Conservation (phyloP, 1,140 invertebrate species). For the Mizuhopecten yessoensis region DNA sequence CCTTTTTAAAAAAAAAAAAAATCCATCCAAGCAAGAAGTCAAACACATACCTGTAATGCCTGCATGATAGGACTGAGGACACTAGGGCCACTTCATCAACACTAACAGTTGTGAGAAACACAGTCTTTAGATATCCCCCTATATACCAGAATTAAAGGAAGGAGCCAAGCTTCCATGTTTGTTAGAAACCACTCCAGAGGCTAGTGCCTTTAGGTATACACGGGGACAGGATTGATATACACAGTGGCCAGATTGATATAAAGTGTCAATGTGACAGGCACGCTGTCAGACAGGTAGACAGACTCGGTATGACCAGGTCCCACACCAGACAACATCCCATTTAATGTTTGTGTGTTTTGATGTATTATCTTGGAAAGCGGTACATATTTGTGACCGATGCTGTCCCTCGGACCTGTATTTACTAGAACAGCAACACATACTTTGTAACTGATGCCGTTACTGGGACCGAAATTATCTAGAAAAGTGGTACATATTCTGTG, state of each 20-base stretch:
- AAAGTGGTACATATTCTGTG: neutral
- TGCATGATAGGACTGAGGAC: neutral
- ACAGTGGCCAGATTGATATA: neutral
- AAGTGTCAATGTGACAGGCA: neutral
- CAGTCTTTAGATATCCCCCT: neutral
- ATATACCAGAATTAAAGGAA: slow-evolving; percentile 19
- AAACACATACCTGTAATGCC: slow-evolving; percentile 7
- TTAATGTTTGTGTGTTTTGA: neutral
- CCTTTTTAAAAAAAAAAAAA: neutral
- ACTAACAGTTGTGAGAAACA: neutral
- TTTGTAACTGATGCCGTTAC: neutral
- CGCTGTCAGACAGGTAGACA: slow-evolving; percentile 14
- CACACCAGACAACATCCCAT: neutral
- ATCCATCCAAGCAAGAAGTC: neutral
- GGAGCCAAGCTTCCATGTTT: no score
- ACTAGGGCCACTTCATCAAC: neutral
- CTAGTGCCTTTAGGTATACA: slow-evolving; percentile 21
- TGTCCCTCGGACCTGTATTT: neutral
- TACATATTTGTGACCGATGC: neutral
- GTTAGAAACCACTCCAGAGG: neutral
- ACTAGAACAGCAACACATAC: neutral
- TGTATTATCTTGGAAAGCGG: neutral
- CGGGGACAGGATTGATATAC: neutral
- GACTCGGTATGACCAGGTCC: neutral
- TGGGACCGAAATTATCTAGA: neutral